Base-by-base conservation (phyloP, 2,797 vertebrate species). In the Gymnocypris eckloni region DNA sequence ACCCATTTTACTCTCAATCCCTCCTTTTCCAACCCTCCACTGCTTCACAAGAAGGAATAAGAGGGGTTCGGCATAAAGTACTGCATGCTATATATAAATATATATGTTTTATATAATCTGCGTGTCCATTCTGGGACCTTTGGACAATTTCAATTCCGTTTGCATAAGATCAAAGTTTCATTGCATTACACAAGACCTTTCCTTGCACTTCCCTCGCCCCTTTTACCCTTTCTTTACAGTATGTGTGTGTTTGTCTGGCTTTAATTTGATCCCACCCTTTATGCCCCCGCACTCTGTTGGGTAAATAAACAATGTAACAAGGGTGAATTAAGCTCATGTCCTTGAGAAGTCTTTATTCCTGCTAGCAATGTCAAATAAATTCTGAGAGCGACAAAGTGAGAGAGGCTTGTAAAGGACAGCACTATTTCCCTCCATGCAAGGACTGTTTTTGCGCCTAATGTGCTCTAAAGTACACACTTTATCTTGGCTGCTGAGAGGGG, bases 291-390 rank as follows among this genome's bases (percentile, higher is more conserved):
- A 86, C 75, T 87, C 41, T 28, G 71, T 85, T 83, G 87, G 82
- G 90, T 91, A 91, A 92, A 91, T 90, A 91, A 87, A 88, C 72
- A 91, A 90, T 91, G 86, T 89, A 93, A 90, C 90, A 92, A 86
- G 86, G 82, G 59, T 79, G 90, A 87, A 81, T 80, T 87, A 79
- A 89, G 78, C 86, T 71, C 33, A 41, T n/a, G 50, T 85, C 87
- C 88, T 87, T 85, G 73, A 56, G 79, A 86, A 16, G 22, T 75
- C 82, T 87, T 88, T 64, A 54, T 82, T 89, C 78, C 71, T 82
- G 76, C 84, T 85, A 88, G 77, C 67, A 87, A 77, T 54, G 70
- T 81, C 72, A 84, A 15, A 87, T 50, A 3, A 69, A 81, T 69
- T 86, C n/a, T 61, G 79, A 79, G 22, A n/a, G n/a, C 82, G 45